Evolutionary conservation across 1,140 invertebrate genomes (phyloP).

Genomic region (Drosophila kohkoa): DNA sequence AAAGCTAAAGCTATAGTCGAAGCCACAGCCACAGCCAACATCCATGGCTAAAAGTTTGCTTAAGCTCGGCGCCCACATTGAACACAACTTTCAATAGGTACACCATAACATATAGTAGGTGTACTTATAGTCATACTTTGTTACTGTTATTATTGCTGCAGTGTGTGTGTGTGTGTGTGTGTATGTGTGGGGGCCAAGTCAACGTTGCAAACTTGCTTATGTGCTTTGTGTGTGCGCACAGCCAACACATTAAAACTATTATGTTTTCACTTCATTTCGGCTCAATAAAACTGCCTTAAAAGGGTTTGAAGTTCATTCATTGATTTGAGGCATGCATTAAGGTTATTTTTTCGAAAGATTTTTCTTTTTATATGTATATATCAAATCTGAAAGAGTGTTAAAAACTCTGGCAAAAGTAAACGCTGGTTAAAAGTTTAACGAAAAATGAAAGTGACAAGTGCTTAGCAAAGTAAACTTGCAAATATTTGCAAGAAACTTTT

Average conservation of each 20-base stretch:
- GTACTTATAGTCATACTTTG: slow-evolving; percentile 12
- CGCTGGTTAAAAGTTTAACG: background rate
- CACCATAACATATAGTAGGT: background rate
- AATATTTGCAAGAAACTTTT: too few relatives aligned
- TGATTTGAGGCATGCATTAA: background rate
- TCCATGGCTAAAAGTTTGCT: slow-evolving; percentile 9
- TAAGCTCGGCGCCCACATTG: slow-evolving; percentile 17
- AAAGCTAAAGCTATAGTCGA: slow-evolving; percentile 7
- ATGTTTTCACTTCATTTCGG: slow-evolving; percentile 5
- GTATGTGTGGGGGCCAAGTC: slow-evolving; percentile 9
- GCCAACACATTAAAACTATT: slow-evolving; percentile 8
- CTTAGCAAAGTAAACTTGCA: too few relatives aligned
- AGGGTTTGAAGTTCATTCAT: background rate
- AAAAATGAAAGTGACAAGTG: background rate
- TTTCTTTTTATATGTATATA: too few relatives aligned
- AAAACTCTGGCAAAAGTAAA: background rate
- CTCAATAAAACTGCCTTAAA: slow-evolving; percentile 1
- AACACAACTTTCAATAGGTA: slow-evolving; percentile 15
- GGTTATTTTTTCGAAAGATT: background rate
- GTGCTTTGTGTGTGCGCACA: slow-evolving; percentile 2
- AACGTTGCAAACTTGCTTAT: slow-evolving; percentile 11
- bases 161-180: slow-evolving; percentile 8
- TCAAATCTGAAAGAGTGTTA: too few relatives aligned
- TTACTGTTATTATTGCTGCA: slow-evolving; percentile 9
- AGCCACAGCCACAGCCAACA: slow-evolving; percentile 15